Evolutionary conservation across 1,140 invertebrate species (phyloP).

Genomic region (Scylla paramamosain): DNA sequence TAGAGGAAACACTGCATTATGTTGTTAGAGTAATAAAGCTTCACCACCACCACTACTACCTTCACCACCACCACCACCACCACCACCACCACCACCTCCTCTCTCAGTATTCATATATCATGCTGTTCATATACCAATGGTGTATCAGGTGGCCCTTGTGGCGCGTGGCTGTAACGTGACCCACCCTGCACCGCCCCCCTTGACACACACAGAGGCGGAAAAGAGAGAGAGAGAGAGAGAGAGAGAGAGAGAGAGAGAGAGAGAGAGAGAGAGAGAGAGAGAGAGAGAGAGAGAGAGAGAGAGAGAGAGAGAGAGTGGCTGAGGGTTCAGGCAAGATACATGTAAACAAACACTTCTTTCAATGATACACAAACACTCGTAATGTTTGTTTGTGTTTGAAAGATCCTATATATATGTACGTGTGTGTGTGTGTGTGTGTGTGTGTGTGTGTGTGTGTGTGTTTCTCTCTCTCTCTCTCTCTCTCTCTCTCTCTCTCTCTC

Average conservation of each 20-base stretch:
- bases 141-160: neutral
- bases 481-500: no score
- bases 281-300: neutral
- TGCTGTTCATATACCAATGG: neutral
- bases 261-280: no score
- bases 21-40: neutral
- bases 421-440: no score
- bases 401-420: no score
- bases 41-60: no score
- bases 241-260: neutral
- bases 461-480: no score
- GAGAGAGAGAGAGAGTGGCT: no score
- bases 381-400: no score
- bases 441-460: no score
- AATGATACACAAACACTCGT: neutral
- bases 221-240: neutral
- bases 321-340: no score
- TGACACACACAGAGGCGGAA: neutral
- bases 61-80: neutral
- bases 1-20: slow-evolving; percentile 2
- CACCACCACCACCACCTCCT: neutral
- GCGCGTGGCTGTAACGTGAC: neutral
- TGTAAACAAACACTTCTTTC: neutral
- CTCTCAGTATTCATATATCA: neutral
- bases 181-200: neutral